phyloP scores from a whole-genome alignment of 2,113 vertebrate species.

The Pogona vitticeps region DNA sequence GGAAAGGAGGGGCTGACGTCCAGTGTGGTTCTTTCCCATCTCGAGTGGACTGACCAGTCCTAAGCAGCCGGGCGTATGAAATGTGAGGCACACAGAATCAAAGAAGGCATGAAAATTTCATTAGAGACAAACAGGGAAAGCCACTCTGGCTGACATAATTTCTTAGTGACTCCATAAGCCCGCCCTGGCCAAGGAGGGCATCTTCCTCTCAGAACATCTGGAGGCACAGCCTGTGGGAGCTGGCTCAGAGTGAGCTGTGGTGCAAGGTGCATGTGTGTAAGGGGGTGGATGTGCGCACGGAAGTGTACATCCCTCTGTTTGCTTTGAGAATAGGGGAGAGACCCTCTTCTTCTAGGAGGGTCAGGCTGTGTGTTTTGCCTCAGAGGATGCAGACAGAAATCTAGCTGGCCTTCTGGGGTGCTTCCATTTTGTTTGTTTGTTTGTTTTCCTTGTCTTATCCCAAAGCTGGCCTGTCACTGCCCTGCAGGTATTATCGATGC shows the following conservation, averaged over 20 bases:
- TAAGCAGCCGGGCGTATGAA: slow-evolving; percentile 63
- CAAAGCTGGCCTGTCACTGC: slow-evolving; percentile 82
- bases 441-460: too few species aligned
- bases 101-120: slow-evolving; percentile 72
- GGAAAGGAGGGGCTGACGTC: too few species aligned
- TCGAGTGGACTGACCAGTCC: slow-evolving; percentile 61
- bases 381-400: slow-evolving; percentile 74
- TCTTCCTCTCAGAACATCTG: slow-evolving; percentile 64
- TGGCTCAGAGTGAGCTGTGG: neutral
- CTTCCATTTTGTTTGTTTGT: slow-evolving; percentile 65
- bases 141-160: slow-evolving; percentile 36
- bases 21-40: slow-evolving; percentile 50
- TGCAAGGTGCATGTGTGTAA: neutral
- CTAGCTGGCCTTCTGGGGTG: slow-evolving; percentile 59
- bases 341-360: slow-evolving; percentile 25
- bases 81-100: slow-evolving; percentile 68
- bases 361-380: slow-evolving; percentile 59
- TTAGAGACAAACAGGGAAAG: slow-evolving; percentile 67
- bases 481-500: slow-evolving; percentile 63
- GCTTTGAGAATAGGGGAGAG: slow-evolving; percentile 16
- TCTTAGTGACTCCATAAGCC: slow-evolving; percentile 71
- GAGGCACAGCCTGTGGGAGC: slow-evolving; percentile 34
- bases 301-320: too few species aligned
- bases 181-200: slow-evolving; percentile 56
- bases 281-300: neutral